Conservation (phyloP, 1,140 invertebrate genomes). For the Popillia japonica region DNA sequence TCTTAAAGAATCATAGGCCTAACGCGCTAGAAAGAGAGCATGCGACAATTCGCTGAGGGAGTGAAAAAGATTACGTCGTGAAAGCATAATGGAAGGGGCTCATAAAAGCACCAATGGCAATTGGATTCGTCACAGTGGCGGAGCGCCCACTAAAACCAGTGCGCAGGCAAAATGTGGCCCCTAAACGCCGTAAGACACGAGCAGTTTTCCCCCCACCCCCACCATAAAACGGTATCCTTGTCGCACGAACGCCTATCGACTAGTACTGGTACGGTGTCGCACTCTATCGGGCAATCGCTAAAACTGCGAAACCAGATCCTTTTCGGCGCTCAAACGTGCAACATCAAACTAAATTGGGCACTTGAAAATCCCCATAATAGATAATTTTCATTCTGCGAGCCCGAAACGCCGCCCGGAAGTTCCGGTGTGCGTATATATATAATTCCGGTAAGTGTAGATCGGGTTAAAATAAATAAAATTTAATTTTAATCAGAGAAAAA, state of each 20-base stretch:
- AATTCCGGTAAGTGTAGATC: not conserved
- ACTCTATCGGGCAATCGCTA: constrained; percentile 52
- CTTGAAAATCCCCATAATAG: constrained; percentile 54
- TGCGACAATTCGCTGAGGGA: no score
- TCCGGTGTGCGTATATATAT: constrained; percentile 19
- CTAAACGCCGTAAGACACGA: constrained; percentile 46
- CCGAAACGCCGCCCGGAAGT: not conserved
- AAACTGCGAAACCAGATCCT: constrained; percentile 54
- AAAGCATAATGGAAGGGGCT: constrained; percentile 56
- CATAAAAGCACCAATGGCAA: constrained; percentile 58
- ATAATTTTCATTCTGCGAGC: constrained; percentile 55
- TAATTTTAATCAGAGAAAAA: not conserved
- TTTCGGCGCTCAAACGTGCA: constrained; percentile 56
- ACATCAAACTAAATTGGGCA: constrained; percentile 57
- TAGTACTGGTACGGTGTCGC: constrained; percentile 47
- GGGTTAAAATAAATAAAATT: no score
- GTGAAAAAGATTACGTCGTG: constrained; percentile 36
- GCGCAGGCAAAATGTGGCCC: constrained; percentile 56
- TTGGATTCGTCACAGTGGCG: constrained; percentile 57
- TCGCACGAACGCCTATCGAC: constrained; percentile 41
- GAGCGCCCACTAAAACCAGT: constrained; percentile 56
- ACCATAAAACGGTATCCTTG: constrained; percentile 42
- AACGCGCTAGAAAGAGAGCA: not conserved
- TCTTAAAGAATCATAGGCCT: not conserved
- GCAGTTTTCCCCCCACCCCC: constrained; percentile 46